Evolutionary conservation across 2,888 invertebrate species (phyloP).

Genomic region (Leptinotarsa tumamoca): DNA sequence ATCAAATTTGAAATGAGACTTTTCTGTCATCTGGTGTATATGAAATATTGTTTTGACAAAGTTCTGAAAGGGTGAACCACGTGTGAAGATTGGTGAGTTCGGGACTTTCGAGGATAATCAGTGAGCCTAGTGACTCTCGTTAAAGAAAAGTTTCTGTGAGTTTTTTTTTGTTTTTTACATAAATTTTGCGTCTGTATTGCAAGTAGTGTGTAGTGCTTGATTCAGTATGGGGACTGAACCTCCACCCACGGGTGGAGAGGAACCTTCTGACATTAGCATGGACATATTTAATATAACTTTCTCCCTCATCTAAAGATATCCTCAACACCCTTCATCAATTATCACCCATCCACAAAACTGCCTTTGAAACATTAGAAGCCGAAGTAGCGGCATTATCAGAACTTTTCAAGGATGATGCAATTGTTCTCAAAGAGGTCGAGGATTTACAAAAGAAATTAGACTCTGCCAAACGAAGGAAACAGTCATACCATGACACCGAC

Average conservation of each 20-base stretch:
- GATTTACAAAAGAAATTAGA: constrained; percentile 2
- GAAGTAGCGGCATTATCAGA: not conserved
- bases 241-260: not conserved
- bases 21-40: too few relatives aligned
- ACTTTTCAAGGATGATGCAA: not conserved
- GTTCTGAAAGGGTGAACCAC: too few relatives aligned
- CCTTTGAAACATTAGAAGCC: not conserved
- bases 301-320: not conserved
- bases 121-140: not conserved
- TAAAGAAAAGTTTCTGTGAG: not conserved
- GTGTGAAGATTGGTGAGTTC: too few relatives aligned
- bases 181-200: not conserved
- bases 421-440: constrained; percentile 1
- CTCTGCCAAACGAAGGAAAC: not conserved
- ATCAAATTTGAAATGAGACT: not conserved
- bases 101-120: too few relatives aligned
- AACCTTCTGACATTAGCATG: not conserved
- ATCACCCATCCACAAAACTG: constrained; percentile 3
- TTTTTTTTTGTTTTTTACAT: not conserved
- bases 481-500: constrained; percentile 5
- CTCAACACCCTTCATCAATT: not conserved
- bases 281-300: not conserved
- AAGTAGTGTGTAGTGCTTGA: not conserved
- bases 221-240: not conserved
- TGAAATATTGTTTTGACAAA: too few relatives aligned